Percentiles rank a stretch among this genome's conserved stretches.
Conservation (phyloP, 2,888 invertebrate genomes). For the Megastigmus dorsalis region DNA sequence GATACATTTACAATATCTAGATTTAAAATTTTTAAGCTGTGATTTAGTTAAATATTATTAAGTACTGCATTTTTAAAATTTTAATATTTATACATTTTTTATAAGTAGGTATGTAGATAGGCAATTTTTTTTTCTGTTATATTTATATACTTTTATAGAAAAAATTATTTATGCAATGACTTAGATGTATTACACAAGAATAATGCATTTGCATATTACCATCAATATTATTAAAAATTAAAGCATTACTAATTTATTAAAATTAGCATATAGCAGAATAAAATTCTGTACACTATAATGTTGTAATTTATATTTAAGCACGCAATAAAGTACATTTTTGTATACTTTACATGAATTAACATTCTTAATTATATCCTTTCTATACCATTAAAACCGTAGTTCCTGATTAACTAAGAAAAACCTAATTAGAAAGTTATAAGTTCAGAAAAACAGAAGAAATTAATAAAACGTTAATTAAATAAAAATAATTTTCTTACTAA, state of each 20-base stretch:
- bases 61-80: conserved; percentile 44
- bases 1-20: conserved; percentile 34
- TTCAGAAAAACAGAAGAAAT: too few species aligned
- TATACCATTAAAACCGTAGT: too few species aligned
- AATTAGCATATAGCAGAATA: conserved; percentile 9
- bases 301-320: too few species aligned
- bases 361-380: conserved; percentile 17
- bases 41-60: conserved; percentile 45
- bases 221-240: conserved; percentile 16
- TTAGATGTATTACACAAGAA: conserved; percentile 28
- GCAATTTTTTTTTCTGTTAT: conserved; percentile 5
- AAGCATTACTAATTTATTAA: conserved; percentile 13
- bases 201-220: conserved; percentile 44
- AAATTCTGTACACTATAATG: too few species aligned
- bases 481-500: not conserved
- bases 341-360: conserved; percentile 36
- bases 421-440: not conserved
- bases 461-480: not conserved
- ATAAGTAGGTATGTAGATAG: conserved; percentile 35
- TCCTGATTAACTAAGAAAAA: too few species aligned
- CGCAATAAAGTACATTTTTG: too few species aligned
- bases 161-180: conserved; percentile 13
- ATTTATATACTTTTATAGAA: conserved; percentile 36
- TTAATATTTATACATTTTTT: conserved; percentile 41
- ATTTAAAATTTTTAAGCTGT: conserved; percentile 44